Conservation (phyloP, 2,797 vertebrate genomes). For the Acrocephalus scirpaceus region DNA sequence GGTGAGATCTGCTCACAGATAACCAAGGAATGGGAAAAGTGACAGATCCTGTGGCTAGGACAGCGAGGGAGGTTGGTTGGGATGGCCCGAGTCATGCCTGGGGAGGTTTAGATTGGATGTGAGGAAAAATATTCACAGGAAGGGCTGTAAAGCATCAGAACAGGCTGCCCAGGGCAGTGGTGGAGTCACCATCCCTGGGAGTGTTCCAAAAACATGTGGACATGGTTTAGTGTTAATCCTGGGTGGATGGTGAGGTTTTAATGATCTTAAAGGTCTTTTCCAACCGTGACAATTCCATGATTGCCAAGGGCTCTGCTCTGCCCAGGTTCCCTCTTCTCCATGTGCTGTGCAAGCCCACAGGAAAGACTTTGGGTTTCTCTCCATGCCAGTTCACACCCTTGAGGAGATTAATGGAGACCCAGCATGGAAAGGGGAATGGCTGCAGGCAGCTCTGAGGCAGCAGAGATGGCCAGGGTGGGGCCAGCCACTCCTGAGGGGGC, state of each 20-base stretch:
- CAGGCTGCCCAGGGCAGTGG: not conserved
- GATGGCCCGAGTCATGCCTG: not conserved
- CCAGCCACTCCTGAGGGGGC: not conserved
- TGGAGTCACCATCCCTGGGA: not conserved
- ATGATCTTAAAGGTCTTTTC: not conserved
- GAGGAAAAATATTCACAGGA: not conserved
- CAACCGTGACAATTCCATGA: not conserved
- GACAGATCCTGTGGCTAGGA: rapidly evolving
- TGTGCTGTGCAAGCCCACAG: not conserved
- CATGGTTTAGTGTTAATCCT: not conserved
- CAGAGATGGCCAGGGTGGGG: not conserved
- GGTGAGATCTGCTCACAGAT: rapidly evolving
- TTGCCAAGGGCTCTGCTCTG: not conserved
- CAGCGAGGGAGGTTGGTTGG: not conserved
- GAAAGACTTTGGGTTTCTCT: not conserved
- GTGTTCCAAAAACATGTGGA: not conserved
- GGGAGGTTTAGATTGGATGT: not conserved
- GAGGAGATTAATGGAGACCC: not conserved
- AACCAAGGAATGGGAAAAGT: not conserved
- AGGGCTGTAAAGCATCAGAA: not conserved
- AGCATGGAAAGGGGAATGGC: not conserved
- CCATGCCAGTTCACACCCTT: not conserved
- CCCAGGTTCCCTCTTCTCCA: not conserved
- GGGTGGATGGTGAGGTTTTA: not conserved
- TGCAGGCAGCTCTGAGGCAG: not conserved